phyloP scores from a whole-genome alignment of 2,888 invertebrate genomes.

The Acronicta alni region DNA sequence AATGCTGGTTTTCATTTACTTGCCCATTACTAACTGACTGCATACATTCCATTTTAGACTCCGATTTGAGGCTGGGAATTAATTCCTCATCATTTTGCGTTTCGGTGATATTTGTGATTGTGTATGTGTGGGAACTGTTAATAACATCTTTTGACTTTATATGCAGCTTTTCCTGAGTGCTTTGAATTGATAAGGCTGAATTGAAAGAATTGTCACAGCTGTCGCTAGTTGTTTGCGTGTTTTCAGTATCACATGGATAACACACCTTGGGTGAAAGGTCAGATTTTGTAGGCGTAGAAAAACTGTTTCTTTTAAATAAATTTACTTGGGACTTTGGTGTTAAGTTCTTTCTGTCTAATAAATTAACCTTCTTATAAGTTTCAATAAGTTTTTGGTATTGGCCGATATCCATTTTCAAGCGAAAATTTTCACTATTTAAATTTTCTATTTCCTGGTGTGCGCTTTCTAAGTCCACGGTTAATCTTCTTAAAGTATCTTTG shows the following conservation, averaged over 20 bases:
- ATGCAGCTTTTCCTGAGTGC: background rate
- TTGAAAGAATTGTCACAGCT: background rate
- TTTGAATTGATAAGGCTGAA: background rate
- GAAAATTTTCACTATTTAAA: conserved; percentile 2
- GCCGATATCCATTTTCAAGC: conserved; percentile 1
- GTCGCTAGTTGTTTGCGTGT: background rate
- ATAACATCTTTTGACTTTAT: background rate
- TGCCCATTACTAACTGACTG: background rate
- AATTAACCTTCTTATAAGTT: conserved; percentile 6
- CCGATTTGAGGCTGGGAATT: background rate
- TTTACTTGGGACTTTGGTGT: conserved; percentile 5
- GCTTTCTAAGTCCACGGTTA: background rate
- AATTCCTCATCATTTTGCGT: background rate
- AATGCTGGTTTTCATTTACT: background rate
- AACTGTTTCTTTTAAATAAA: conserved; percentile 2
- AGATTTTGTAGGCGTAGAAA: conserved; percentile 7
- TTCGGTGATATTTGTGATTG: background rate
- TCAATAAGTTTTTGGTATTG: conserved; percentile 3
- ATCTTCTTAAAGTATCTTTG: background rate
- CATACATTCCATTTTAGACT: background rate
- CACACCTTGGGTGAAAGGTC: background rate
- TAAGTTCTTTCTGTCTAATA: conserved; percentile 1
- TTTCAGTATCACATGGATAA: background rate
- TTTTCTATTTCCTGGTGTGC: conserved; percentile 1
- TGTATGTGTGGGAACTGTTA: background rate